phyloP scores from a whole-genome alignment of 2,888 invertebrate genomes.

The Abrostola triplasia region DNA sequence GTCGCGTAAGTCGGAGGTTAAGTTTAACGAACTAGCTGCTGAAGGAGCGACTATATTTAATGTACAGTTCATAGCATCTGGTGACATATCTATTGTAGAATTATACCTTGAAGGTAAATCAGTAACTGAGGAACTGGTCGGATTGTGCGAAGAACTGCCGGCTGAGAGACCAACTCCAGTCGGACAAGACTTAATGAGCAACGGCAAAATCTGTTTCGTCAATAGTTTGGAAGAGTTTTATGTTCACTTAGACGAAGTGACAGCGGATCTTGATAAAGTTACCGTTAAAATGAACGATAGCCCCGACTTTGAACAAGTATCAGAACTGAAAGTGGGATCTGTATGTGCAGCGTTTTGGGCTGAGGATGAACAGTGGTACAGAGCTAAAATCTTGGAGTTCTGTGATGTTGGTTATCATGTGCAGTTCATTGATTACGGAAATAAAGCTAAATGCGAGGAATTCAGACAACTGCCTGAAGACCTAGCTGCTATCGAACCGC shows the following conservation, averaged over 20 bases:
- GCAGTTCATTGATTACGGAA: constrained; percentile 91
- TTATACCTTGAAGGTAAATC: constrained; percentile 89
- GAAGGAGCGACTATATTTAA: constrained; percentile 92
- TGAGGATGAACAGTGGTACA: constrained; percentile 91
- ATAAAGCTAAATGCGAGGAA: constrained; percentile 89
- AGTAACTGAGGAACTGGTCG: constrained; percentile 89
- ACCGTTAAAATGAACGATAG: constrained; percentile 87
- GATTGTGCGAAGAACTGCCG: constrained; percentile 82
- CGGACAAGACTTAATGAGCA: constrained; percentile 80
- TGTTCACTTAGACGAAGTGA: constrained; percentile 89
- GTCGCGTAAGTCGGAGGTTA: constrained; percentile 90
- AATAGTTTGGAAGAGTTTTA: constrained; percentile 92
- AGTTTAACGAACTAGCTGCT: constrained; percentile 91
- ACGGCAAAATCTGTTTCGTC: constrained; percentile 90
- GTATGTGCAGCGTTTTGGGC: constrained; percentile 90
- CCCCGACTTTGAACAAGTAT: constrained; percentile 82
- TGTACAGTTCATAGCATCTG: constrained; percentile 90
- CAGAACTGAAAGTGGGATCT: constrained; percentile 88
- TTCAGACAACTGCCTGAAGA: constrained; percentile 90
- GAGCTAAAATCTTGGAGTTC: constrained; percentile 89
- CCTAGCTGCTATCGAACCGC: constrained; percentile 86
- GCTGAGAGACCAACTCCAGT: constrained; percentile 79
- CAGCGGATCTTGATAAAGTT: constrained; percentile 89
- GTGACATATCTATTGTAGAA: constrained; percentile 90
- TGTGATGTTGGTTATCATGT: constrained; percentile 88